phyloP scores from a whole-genome alignment of 2,888 invertebrate species.

The Leptopilina drosophilae region DNA sequence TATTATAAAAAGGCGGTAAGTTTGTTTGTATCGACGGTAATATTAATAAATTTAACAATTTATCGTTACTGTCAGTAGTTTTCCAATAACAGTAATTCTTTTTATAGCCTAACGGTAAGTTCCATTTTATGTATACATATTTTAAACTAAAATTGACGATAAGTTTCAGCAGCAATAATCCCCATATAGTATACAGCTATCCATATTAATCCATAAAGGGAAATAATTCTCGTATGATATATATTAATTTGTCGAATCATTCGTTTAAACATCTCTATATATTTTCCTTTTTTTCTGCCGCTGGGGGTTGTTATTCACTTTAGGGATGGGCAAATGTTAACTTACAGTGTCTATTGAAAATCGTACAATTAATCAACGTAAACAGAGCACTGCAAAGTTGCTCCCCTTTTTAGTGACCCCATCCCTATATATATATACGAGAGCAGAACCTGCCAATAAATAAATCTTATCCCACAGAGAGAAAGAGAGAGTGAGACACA shows the following conservation, averaged over 20 bases:
- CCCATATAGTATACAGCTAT: too few relatives aligned
- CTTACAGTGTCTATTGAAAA: conserved; percentile 50
- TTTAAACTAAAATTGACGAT: too few relatives aligned
- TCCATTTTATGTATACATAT: too few relatives aligned
- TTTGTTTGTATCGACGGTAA: too few relatives aligned
- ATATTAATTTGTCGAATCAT: neutral
- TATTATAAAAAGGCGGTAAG: too few relatives aligned
- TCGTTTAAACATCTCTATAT: conserved; percentile 4
- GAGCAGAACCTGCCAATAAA: conserved; percentile 67
- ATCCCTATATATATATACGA: conserved; percentile 50
- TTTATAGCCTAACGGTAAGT: too few relatives aligned
- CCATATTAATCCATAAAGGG: too few relatives aligned
- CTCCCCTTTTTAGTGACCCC: conserved; percentile 64
- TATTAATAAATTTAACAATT: too few relatives aligned
- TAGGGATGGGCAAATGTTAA: conserved; percentile 30
- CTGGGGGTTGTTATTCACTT: neutral
- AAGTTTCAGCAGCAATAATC: too few relatives aligned
- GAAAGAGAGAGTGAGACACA: conserved; percentile 57
- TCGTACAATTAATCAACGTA: conserved; percentile 69
- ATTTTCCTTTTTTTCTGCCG: neutral
- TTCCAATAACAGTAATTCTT: too few relatives aligned
- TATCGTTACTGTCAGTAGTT: too few relatives aligned
- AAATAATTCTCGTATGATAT: too few relatives aligned
- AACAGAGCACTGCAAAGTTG: conserved; percentile 64
- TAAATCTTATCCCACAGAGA: conserved; percentile 66